Evolutionary conservation across 2,888 invertebrate species (phyloP).

Genomic region (Choreutis nemorana): DNA sequence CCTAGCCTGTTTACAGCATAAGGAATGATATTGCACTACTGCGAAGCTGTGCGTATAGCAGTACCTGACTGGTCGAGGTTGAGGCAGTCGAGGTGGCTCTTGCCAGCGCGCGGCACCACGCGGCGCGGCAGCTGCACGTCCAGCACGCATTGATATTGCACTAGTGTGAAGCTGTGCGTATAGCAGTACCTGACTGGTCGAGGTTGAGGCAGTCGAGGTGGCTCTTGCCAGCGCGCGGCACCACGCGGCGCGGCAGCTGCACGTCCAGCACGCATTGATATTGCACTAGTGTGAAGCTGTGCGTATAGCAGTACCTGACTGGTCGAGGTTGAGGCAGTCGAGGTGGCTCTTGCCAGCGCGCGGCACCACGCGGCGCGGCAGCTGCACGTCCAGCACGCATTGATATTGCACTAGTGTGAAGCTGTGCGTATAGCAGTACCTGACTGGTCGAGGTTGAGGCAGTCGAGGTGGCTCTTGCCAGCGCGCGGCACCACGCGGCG

Average conservation of each 20-base stretch:
- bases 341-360: constrained; percentile 54
- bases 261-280: constrained; percentile 58
- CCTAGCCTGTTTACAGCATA: too few species aligned
- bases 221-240: constrained; percentile 54
- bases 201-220: constrained; percentile 55
- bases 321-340: constrained; percentile 56
- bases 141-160: constrained; percentile 52
- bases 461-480: constrained; percentile 54
- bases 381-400: constrained; percentile 52
- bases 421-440: too few species aligned
- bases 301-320: too few species aligned
- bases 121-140: constrained; percentile 50
- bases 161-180: too few species aligned
- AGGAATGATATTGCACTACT: too few species aligned
- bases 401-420: too few species aligned
- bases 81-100: constrained; percentile 54
- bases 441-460: constrained; percentile 56
- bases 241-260: constrained; percentile 43
- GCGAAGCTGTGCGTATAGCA: too few species aligned
- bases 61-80: constrained; percentile 60
- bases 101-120: constrained; percentile 51
- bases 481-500: constrained; percentile 50
- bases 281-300: too few species aligned
- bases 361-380: constrained; percentile 49
- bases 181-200: constrained; percentile 60